Evolutionary conservation across 2,888 invertebrate species (phyloP).

Genomic region (Elysia crispata): DNA sequence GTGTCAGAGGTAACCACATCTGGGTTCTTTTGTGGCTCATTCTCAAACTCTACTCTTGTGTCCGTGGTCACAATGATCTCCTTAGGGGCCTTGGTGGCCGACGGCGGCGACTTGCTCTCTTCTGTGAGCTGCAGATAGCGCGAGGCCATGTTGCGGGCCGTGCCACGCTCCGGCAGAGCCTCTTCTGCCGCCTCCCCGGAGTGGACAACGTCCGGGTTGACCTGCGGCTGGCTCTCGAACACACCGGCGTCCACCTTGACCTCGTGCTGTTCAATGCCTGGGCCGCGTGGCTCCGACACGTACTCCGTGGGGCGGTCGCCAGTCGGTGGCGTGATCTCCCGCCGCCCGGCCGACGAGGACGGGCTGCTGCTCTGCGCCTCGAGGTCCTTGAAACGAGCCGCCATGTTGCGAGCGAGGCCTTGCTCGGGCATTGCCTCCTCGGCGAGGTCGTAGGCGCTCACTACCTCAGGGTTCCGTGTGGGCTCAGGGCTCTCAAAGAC

Average conservation of each 20-base stretch:
- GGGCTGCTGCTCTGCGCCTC: constrained; percentile 74
- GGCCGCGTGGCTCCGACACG: constrained; percentile 68
- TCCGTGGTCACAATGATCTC: constrained; percentile 68
- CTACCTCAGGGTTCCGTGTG: constrained; percentile 59
- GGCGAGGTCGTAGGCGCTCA: constrained; percentile 56
- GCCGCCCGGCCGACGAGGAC: constrained; percentile 50
- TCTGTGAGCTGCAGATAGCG: constrained; percentile 88
- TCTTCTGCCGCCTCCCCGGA: constrained; percentile 59
- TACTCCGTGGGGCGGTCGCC: constrained; percentile 64
- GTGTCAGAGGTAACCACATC: constrained; percentile 63
- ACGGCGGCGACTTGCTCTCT: constrained; percentile 10
- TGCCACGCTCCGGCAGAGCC: constrained; percentile 81
- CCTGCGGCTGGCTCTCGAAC: constrained; percentile 66
- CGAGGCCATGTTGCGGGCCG: constrained; percentile 88
- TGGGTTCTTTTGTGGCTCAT: constrained; percentile 65
- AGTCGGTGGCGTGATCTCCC: constrained; percentile 62
- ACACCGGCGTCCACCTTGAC: constrained; percentile 65
- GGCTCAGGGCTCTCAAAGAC: constrained; percentile 67
- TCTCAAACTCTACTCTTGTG: constrained; percentile 69
- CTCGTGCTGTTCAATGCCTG: constrained; percentile 59
- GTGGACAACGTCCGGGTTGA: constrained; percentile 62
- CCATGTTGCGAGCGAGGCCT: constrained; percentile 89
- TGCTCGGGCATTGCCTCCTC: constrained; percentile 74
- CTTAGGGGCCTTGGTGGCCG: neutral
- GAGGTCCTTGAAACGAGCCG: constrained; percentile 90